Percentiles rank a stretch among this genome's conserved stretches.
Evolutionary conservation across 2,888 invertebrate species (phyloP).

Genomic region (Creontiades dilutus): DNA sequence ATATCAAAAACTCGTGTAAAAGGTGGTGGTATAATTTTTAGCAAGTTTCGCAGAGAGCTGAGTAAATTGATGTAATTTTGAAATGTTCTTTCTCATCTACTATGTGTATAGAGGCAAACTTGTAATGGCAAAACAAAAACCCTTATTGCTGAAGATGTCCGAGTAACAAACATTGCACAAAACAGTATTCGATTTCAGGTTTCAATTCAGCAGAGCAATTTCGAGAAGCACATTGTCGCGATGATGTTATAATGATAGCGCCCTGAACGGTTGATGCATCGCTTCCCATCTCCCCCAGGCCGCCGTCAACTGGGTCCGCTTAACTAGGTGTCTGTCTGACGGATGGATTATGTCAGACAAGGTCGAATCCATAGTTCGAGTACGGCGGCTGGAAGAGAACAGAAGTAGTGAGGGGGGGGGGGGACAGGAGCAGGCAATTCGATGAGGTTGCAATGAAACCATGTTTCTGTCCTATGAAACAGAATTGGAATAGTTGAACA

Average conservation of each 20-base stretch:
- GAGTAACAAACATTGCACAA: background rate
- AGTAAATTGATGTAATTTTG: too few species aligned
- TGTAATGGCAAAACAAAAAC: too few species aligned
- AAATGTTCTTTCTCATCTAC: too few species aligned
- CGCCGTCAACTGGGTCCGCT: background rate
- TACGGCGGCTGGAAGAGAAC: background rate
- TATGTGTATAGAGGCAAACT: too few species aligned
- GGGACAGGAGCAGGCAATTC: background rate
- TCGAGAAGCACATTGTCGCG: background rate
- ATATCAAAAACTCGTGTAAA: too few species aligned
- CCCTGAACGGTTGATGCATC: constrained; percentile 56
- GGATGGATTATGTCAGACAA: constrained; percentile 54
- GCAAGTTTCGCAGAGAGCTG: too few species aligned
- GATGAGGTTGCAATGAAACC: background rate
- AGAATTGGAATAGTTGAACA: background rate
- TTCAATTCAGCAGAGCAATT: background rate
- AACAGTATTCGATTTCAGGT: background rate
- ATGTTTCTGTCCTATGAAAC: background rate
- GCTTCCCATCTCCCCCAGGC: constrained; percentile 46
- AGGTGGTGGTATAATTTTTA: too few species aligned
- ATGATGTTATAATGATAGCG: constrained; percentile 9
- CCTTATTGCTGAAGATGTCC: too few species aligned
- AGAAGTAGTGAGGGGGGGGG: background rate
- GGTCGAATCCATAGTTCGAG: constrained; percentile 40
- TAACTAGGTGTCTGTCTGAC: constrained; percentile 57